Evolutionary conservation across 2,888 invertebrate genomes (phyloP).

Genomic region (Cybosia mesomella): DNA sequence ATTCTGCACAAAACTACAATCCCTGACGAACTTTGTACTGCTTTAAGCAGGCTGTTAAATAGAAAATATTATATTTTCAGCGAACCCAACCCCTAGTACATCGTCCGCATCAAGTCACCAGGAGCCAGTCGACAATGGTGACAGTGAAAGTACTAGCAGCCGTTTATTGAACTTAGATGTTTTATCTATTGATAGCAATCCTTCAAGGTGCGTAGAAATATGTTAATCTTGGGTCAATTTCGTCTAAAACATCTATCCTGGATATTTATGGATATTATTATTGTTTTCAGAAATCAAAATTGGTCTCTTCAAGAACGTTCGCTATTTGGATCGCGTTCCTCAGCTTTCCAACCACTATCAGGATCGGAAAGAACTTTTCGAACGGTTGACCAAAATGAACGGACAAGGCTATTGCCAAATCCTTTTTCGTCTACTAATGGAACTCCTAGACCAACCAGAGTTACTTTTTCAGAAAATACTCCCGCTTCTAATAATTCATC

Average conservation of each 20-base stretch:
- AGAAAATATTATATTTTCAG: conserved; percentile 36
- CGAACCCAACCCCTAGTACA: conserved; percentile 60
- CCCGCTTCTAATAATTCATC: conserved; percentile 48
- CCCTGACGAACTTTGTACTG: background rate
- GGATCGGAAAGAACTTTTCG: conserved; percentile 67
- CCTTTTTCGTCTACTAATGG: conserved; percentile 73
- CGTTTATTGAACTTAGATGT: conserved; percentile 74
- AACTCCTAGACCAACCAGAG: conserved; percentile 56
- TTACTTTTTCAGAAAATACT: conserved; percentile 54
- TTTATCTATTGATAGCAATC: conserved; percentile 70
- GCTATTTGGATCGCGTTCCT: conserved; percentile 74
- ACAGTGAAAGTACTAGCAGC: conserved; percentile 63
- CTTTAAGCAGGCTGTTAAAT: background rate
- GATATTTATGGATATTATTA: background rate
- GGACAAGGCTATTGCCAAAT: conserved; percentile 74
- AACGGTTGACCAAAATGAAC: conserved; percentile 68
- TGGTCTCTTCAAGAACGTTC: conserved; percentile 63
- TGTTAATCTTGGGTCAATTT: background rate
- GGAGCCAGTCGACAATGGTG: conserved; percentile 60
- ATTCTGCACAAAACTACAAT: background rate
- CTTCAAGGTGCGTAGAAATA: conserved; percentile 56
- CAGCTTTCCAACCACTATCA: conserved; percentile 77
- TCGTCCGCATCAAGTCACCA: conserved; percentile 48
- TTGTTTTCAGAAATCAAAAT: conserved; percentile 62
- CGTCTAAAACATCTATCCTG: background rate